Evolutionary conservation across 1,140 invertebrate genomes (phyloP).

Genomic region (Saccostrea glomerata): DNA sequence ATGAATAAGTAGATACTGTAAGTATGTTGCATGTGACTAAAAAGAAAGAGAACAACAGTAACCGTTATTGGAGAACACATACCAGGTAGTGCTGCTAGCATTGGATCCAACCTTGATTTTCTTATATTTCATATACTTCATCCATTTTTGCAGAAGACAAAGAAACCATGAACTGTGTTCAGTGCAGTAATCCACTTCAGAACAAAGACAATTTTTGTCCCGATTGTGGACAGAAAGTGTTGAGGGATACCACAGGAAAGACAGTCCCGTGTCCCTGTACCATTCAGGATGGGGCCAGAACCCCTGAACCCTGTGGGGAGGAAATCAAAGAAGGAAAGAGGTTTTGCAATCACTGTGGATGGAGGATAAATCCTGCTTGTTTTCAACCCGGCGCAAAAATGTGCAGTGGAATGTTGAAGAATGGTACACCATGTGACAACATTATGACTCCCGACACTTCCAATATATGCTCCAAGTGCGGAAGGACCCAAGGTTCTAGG

Average conservation of each 20-base stretch:
- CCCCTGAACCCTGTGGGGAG: background rate
- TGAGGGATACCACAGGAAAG: background rate
- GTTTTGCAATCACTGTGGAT: conserved; percentile 5
- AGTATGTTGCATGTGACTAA: too few species aligned
- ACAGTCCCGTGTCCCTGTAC: background rate
- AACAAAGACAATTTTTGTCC: background rate
- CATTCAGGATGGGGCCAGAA: background rate
- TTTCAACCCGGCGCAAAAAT: background rate
- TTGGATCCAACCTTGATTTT: too few species aligned
- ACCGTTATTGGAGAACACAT: too few species aligned
- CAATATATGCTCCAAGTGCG: conserved; percentile 2
- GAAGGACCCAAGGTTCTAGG: background rate
- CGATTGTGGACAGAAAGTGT: background rate
- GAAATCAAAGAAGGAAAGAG: background rate
- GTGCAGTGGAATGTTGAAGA: background rate
- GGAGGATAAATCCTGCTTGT: background rate
- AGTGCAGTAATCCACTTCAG: background rate
- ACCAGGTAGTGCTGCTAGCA: too few species aligned
- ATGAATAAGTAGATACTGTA: too few species aligned
- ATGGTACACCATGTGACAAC: background rate
- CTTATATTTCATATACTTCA: too few species aligned
- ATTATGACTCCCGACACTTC: background rate
- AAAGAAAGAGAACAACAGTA: too few species aligned
- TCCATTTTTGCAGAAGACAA: background rate
- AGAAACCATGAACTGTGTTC: background rate